phyloP scores from a whole-genome alignment of 1,140 invertebrate species.

The Drosophila navojoa region DNA sequence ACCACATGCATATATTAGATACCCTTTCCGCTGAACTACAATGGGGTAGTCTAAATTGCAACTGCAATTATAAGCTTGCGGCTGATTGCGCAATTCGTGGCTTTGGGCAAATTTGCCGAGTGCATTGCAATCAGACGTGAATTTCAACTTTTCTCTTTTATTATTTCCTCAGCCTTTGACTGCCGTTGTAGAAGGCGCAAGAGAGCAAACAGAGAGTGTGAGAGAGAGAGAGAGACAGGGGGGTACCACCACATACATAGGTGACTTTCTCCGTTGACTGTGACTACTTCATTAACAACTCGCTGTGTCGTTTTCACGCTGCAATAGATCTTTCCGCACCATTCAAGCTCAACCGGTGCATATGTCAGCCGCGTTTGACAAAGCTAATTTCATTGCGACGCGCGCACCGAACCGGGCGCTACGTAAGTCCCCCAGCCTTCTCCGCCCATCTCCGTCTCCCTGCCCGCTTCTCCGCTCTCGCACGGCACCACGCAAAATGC shows the following conservation, averaged over 20 bases:
- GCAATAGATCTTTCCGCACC: constrained; percentile 69
- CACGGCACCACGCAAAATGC: constrained; percentile 40
- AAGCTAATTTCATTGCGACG: constrained; percentile 74
- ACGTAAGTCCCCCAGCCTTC: constrained; percentile 24
- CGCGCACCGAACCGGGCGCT: constrained; percentile 32
- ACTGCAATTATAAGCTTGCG: constrained; percentile 77
- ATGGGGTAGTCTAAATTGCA: constrained; percentile 54
- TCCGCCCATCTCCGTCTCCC: not conserved
- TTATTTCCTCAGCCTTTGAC: constrained; percentile 53
- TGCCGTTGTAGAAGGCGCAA: not conserved
- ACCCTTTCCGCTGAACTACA: not conserved
- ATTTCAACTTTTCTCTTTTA: constrained; percentile 32
- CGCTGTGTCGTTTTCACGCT: constrained; percentile 72
- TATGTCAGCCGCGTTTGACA: constrained; percentile 62
- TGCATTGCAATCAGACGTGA: constrained; percentile 59
- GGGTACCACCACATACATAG: not conserved
- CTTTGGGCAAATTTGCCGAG: constrained; percentile 1
- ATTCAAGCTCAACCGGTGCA: constrained; percentile 64
- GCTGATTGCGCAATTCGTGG: constrained; percentile 55
- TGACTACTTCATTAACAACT: constrained; percentile 79
- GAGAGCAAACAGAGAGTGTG: no score
- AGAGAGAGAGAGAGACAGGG: not conserved
- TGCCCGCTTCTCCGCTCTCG: not conserved
- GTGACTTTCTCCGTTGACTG: constrained; percentile 72
- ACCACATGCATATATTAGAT: not conserved